Conservation (phyloP, 30 jellyfish, hydroid and myxozoan species). For the Sanderia malayensis region DNA sequence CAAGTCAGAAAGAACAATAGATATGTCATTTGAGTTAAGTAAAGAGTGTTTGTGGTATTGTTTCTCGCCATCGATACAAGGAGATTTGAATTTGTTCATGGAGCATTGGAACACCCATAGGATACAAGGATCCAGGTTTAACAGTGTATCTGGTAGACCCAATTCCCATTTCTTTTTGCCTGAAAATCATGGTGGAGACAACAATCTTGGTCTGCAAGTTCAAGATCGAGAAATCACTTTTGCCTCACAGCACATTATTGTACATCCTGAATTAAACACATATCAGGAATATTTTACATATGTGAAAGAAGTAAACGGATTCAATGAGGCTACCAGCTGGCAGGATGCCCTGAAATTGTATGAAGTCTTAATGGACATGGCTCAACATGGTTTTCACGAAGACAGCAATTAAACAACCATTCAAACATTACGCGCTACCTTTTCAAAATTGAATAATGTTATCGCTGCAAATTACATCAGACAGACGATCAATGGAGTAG, state of each 20-base stretch:
- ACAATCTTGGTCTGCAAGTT: background rate
- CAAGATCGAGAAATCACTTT: background rate
- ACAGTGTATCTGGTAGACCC: conserved; percentile 17
- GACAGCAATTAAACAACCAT: too few species aligned
- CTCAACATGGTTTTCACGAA: background rate
- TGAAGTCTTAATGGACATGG: background rate
- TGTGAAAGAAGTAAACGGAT: background rate
- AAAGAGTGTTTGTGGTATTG: conserved; percentile 34
- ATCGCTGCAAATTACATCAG: too few species aligned
- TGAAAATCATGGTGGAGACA: background rate
- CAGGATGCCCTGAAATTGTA: background rate
- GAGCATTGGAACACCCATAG: conserved; percentile 43
- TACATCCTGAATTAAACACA: background rate
- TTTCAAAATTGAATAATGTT: too few species aligned
- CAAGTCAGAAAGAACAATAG: background rate
- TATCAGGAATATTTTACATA: background rate
- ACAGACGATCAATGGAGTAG: too few species aligned
- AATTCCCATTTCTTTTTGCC: conserved; percentile 1
- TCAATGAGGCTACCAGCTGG: background rate
- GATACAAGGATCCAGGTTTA: background rate
- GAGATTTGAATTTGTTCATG: background rate
- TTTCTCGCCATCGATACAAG: background rate
- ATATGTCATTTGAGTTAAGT: conserved; percentile 12
- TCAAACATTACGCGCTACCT: too few species aligned
- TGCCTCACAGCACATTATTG: background rate